Base-by-base conservation (phyloP, 2,797 vertebrate species). In the Astyanax mexicanus region DNA sequence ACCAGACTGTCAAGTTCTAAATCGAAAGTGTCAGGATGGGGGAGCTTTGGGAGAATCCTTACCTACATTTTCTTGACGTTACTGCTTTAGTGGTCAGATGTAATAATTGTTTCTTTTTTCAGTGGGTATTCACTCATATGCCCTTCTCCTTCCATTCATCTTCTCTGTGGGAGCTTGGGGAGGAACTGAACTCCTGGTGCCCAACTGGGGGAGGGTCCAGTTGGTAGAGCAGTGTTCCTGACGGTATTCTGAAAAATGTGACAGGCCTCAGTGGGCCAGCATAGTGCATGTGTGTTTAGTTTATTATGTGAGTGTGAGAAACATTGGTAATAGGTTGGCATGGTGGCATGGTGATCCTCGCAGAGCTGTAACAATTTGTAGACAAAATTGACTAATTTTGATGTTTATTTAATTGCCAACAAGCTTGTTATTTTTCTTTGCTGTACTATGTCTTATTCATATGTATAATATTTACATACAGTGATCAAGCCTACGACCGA, bases 151-250 rank as follows among this genome's bases (percentile, higher is more conserved):
- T 61, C 9, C 1, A 29, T 32, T n/a, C n/a, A n/a, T n/a, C 29
- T 2, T 2, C 29, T 55, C 32, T 10, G 51, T 7, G 44, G 25
- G 17, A 10, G 35, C 44, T 6, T 45, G 21, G 5, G 27, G 45
- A 47, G 21, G 27, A 58, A n/a, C 29, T 58, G 55, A 37, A 15
- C 55, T 35, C 15, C 15, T 8, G 9, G 21, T 58, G 60, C 32
- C 42, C 49, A 29, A 3, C 35, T 23, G 72, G 69, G 37, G 74
- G n/a, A 23, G 29, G 69, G 55, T 54, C 62, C 72, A 81, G 78
- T 78, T 78, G 75, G 78, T 67, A 61, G 74, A 79, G 64, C 47
- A 70, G 40, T 66, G 44, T 69, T 72, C 70, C 54, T 40, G 10
- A 5, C 44, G 47, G 38, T 6, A 40, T 44, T 32, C 40, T 67